These are phyloP conservation scores for Aporrectodea caliginosa DNA, from an alignment of 1,140 invertebrate species.

Conservation along the genomic window DNA sequence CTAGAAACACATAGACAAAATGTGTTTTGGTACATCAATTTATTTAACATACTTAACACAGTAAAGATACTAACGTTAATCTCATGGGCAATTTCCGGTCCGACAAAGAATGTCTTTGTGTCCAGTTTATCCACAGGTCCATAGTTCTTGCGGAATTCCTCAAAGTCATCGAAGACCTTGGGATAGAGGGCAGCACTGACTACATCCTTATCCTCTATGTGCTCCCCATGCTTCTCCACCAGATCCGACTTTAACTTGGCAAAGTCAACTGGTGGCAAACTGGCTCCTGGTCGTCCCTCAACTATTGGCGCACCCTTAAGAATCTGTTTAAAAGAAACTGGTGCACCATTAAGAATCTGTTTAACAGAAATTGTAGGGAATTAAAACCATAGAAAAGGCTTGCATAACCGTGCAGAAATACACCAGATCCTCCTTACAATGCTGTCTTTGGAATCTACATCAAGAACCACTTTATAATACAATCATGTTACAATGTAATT, in stretches of 20 bases:
- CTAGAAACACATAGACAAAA: no score
- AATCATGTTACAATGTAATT: no score
- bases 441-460: no score
- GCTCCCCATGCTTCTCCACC: slow-evolving; percentile 67
- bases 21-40: no score
- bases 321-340: slow-evolving; percentile 60
- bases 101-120: slow-evolving; percentile 90
- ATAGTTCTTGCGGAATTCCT: slow-evolving; percentile 79
- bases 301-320: slow-evolving; percentile 85
- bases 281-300: slow-evolving; percentile 82
- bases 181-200: slow-evolving; percentile 97
- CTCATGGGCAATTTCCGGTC: slow-evolving; percentile 93
- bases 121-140: slow-evolving; percentile 95
- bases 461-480: no score
- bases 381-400: no score
- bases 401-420: no score
- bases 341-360: no score
- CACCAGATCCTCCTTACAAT: no score
- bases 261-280: slow-evolving; percentile 82
- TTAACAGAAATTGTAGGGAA: no score
- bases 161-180: slow-evolving; percentile 87
- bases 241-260: slow-evolving; percentile 72
- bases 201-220: slow-evolving; percentile 78
- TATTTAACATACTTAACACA: no score
- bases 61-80: not conserved